phyloP scores from a whole-genome alignment of 2,113 vertebrate species.

The human region DNA sequence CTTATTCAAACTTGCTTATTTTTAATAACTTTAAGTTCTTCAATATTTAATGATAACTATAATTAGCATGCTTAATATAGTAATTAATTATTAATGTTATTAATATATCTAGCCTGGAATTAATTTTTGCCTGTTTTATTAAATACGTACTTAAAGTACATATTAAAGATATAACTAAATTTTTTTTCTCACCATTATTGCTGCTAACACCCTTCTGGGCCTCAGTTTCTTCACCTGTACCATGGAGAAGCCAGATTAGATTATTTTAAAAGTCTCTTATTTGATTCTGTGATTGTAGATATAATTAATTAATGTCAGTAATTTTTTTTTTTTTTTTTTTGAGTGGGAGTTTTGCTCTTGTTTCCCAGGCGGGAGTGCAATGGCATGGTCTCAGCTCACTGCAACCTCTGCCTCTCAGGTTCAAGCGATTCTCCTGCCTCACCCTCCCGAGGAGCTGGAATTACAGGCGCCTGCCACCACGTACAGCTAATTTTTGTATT shows the following conservation, averaged over 20 bases:
- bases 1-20: conserved; percentile 33
- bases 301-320: conserved; percentile 22
- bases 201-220: not conserved
- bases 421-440: no score
- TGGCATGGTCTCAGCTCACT: no score
- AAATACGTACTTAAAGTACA: not conserved
- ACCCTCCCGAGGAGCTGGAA: no score
- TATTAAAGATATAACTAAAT: conserved; percentile 27
- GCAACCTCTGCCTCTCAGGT: no score
- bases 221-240: conserved; percentile 13
- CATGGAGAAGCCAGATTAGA: conserved; percentile 2
- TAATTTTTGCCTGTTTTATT: conserved; percentile 40
- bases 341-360: no score
- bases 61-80: not conserved
- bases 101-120: not conserved
- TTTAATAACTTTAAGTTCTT: conserved; percentile 43
- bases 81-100: conserved; percentile 26
- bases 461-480: no score
- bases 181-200: conserved; percentile 21
- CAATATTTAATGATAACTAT: conserved; percentile 10
- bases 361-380: no score
- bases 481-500: no score
- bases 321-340: not conserved
- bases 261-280: not conserved
- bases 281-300: not conserved